These are phyloP conservation scores for Aeoliscus strigatus DNA, from an alignment of 2,797 vertebrate genomes.

Conservation along the genomic window DNA sequence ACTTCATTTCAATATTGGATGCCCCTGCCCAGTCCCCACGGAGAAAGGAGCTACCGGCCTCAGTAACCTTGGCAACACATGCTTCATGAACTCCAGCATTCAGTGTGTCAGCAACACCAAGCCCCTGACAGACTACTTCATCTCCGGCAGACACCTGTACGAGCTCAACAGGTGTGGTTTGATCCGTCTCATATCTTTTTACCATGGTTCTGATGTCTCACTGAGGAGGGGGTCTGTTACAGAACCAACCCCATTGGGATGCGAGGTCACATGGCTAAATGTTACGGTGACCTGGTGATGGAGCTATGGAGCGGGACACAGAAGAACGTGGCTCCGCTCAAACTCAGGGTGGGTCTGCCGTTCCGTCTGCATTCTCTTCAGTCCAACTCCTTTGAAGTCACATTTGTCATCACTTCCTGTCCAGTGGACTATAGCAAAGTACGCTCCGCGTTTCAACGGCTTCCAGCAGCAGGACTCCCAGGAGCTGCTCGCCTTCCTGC, in stretches of 20 bases:
- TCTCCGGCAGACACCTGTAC: slow-evolving; percentile 95
- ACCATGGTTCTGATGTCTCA: background rate
- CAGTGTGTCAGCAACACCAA: slow-evolving; percentile 99
- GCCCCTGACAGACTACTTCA: slow-evolving; percentile 94
- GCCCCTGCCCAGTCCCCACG: slow-evolving; percentile 81
- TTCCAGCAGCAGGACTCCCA: slow-evolving; percentile 99
- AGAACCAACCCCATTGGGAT: slow-evolving; percentile 98
- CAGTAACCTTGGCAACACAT: slow-evolving; percentile 97
- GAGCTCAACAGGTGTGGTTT: slow-evolving; percentile 88
- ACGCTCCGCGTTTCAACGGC: slow-evolving; percentile 95
- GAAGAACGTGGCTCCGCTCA: slow-evolving; percentile 95
- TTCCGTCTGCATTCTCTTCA: background rate
- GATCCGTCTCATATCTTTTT: rapidly evolving
- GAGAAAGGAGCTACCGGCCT: slow-evolving; percentile 98
- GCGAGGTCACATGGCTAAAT: slow-evolving; percentile 99
- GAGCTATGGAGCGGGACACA: slow-evolving; percentile 98
- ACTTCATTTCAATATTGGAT: background rate
- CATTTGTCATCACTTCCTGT: slow-evolving; percentile 2
- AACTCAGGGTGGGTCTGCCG: slow-evolving; percentile 82
- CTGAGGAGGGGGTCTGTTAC: slow-evolving; percentile 21
- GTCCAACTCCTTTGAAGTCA: no score
- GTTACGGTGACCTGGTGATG: slow-evolving; percentile 97
- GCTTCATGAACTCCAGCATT: slow-evolving; percentile 99
- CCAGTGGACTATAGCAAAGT: slow-evolving; percentile 99
- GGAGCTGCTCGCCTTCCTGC: slow-evolving; percentile 93